Percentiles rank a stretch among this genome's conserved stretches.
phyloP scores from a whole-genome alignment of 2,888 invertebrate genomes.

The Cantharis nigra region DNA sequence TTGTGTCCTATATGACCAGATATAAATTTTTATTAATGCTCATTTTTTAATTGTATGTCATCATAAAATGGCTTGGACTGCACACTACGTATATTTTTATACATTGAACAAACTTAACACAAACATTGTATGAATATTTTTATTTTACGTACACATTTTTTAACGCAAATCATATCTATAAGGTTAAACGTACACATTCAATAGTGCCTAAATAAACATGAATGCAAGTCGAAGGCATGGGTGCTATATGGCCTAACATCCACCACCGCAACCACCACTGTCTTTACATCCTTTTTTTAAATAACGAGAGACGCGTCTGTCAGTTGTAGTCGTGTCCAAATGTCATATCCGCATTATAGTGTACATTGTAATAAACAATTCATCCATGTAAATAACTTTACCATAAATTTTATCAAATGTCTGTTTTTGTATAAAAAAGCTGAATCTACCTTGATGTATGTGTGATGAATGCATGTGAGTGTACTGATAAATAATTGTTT shows the following conservation, averaged over 20 bases:
- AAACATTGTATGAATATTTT: conserved; percentile 54
- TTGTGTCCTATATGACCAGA: conserved; percentile 27
- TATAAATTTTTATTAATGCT: conserved; percentile 35
- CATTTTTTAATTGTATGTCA: conserved; percentile 26
- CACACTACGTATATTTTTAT: conserved; percentile 59
- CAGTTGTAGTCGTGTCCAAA: conserved; percentile 9
- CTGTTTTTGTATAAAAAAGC: conserved; percentile 48
- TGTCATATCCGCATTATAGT: conserved; percentile 42
- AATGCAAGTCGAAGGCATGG: conserved; percentile 26
- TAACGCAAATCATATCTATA: conserved; percentile 56
- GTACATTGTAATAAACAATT: conserved; percentile 48
- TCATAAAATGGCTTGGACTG: conserved; percentile 53
- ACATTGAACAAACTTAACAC: conserved; percentile 56
- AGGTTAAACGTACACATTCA: conserved; percentile 49
- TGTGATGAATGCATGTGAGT: conserved; percentile 42
- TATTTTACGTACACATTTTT: conserved; percentile 52
- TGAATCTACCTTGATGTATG: conserved; percentile 29
- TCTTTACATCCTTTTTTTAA: conserved; percentile 13
- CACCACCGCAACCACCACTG: conserved; percentile 12
- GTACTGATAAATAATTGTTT: conserved; percentile 50
- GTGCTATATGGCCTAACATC: conserved; percentile 32
- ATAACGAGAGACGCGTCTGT: not conserved
- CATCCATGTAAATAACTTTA: conserved; percentile 54
- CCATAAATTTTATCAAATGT: conserved; percentile 52
- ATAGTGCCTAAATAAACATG: conserved; percentile 52